These are phyloP conservation scores for Dyspetes luteomarginatus DNA, from an alignment of 2,888 invertebrate species.

Conservation along the genomic window DNA sequence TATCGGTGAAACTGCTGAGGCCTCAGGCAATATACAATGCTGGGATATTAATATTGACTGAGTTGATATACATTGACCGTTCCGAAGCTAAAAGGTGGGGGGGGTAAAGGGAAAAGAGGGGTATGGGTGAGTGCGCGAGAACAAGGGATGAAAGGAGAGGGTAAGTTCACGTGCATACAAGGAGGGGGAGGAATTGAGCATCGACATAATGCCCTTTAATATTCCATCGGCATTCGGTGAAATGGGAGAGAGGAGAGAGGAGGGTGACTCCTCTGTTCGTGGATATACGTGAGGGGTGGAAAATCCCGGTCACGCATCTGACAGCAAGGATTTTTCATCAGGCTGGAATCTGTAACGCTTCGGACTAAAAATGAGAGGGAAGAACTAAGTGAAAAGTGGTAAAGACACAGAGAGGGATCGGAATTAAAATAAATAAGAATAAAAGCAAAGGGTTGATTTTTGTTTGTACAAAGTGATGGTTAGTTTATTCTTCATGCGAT, in stretches of 20 bases:
- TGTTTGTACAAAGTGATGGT: too few relatives aligned
- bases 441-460: background rate
- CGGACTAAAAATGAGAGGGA: background rate
- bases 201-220: conserved; percentile 69
- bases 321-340: conserved; percentile 19
- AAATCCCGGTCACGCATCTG: conserved; percentile 47
- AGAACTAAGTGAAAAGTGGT: background rate
- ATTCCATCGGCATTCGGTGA: conserved; percentile 70
- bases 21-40: conserved; percentile 55
- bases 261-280: background rate
- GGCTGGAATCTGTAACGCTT: background rate
- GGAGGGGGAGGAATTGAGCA: conserved; percentile 55
- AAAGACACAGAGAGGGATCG: background rate
- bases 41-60: conserved; percentile 71
- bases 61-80: conserved; percentile 69
- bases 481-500: too few relatives aligned
- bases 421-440: background rate
- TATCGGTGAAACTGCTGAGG: conserved; percentile 28
- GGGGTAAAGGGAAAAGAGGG: background rate
- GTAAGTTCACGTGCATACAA: conserved; percentile 30
- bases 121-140: conserved; percentile 3
- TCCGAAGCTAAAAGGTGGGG: conserved; percentile 46
- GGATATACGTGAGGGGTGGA: conserved; percentile 49
- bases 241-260: conserved; percentile 58
- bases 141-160: conserved; percentile 14